phyloP scores from a whole-genome alignment of 1,140 invertebrate genomes.

The Bombus superbus region DNA sequence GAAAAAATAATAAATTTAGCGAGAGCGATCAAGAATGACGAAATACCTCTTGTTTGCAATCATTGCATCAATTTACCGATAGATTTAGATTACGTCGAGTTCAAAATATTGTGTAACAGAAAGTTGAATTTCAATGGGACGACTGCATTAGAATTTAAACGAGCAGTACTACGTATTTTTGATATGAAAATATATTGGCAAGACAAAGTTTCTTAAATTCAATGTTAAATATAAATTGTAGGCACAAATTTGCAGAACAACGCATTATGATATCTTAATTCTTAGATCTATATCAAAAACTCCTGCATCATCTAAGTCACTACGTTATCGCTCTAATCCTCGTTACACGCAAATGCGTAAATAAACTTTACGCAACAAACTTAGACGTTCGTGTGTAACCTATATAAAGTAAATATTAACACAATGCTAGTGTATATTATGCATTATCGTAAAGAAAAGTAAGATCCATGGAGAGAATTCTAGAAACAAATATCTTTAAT shows the following conservation, averaged over 20 bases:
- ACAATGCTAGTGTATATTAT: conserved; percentile 25
- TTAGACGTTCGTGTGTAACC: no score
- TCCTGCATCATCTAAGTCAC: background rate
- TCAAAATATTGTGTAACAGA: background rate
- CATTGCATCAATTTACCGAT: background rate
- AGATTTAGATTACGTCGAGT: no score
- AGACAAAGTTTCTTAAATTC: conserved; percentile 43
- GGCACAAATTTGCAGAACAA: conserved; percentile 30
- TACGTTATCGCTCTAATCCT: background rate
- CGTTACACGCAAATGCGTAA: background rate
- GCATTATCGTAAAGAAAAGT: conserved; percentile 14
- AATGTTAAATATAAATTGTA: conserved; percentile 36
- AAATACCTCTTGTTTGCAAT: background rate
- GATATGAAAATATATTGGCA: conserved; percentile 58
- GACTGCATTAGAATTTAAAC: background rate
- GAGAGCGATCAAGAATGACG: no score
- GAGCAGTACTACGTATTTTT: background rate
- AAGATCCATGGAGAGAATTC: conserved; percentile 1
- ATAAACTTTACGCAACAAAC: background rate
- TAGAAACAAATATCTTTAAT: conserved; percentile 26
- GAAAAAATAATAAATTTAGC: background rate
- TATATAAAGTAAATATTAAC: conserved; percentile 14
- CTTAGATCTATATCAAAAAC: conserved; percentile 4
- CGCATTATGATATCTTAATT: conserved; percentile 15
- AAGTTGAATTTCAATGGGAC: background rate